Evolutionary conservation across 1,140 invertebrate genomes (phyloP), one percentile per base, ranked within the genome.

Genomic region (Batillaria attramentaria): DNA sequence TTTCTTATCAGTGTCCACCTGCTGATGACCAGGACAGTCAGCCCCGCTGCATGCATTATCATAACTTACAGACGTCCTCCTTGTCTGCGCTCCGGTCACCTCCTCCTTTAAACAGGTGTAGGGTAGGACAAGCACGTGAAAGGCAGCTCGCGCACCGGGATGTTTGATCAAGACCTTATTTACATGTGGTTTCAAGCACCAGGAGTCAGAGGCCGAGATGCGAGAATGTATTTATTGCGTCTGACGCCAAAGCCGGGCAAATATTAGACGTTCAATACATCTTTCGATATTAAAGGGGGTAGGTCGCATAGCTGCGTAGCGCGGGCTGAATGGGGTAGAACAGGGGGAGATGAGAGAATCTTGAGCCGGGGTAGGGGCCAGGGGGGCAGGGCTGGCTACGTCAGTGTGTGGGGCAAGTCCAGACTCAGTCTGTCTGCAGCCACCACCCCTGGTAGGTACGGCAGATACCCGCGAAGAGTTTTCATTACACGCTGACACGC

Each of bases 181-280:
- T 70, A 70, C 68, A 39, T 70, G 68, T 42, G 68, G 35, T 46
- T 70, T 70, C 4, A 31, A 70, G 68, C 68, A 70, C 68, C 68
- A 46, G 68, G 20, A 70, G 68, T 70, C 68, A 70, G 43, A 39
- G 39, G 33, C 43, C 41, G 68, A 70, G 68, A 70, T 70, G 68
- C 68, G 68, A 70, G 68, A 70, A 70, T 70, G 68, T 70, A 70
- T 70, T 70, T 70, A 70, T 70, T 70, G 68, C 68, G 68, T n/a
- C n/a, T 24, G 37, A 28, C 41, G 31, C 20, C n/a, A 60, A 60
- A 60, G 41, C 68, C 41, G 24, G 1, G 68, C 68, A 70, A 31
- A 31, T 3, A 46, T 0, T 8, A 8, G 3, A 4, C 68, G 28
- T 37, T 70, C 68, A 70, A 70, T 70, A 70, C 68, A 43, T 46